Evolutionary conservation across 2,113 vertebrate species (phyloP).

Genomic region (Greenwoodochromis staneri): DNA sequence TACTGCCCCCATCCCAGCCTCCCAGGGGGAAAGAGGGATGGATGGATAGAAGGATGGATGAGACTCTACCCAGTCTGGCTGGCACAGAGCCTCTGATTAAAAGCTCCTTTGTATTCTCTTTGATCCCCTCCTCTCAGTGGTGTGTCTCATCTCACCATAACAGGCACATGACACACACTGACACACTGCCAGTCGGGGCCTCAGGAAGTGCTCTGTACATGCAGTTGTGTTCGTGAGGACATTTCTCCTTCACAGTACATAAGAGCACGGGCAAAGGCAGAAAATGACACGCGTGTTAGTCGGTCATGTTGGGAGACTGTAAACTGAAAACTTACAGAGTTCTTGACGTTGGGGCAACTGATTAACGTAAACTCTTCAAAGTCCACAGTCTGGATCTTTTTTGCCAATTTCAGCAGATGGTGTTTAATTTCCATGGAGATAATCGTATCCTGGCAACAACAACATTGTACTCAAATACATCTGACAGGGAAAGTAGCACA

Average conservation of each 20-base stretch:
- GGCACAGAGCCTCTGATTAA: constrained; percentile 61
- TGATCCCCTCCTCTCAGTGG: constrained; percentile 56
- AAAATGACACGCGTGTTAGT: background rate
- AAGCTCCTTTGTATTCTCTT: constrained; percentile 58
- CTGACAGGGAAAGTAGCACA: background rate
- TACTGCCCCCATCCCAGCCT: constrained; percentile 65
- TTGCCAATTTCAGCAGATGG: background rate
- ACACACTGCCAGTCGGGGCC: constrained; percentile 16
- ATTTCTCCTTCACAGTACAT: background rate
- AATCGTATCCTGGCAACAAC: background rate
- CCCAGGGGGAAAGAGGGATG: background rate
- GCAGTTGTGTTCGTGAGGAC: background rate
- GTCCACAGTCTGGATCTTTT: background rate
- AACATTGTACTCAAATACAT: background rate
- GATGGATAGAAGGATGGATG: constrained; percentile 24
- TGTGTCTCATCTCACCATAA: constrained; percentile 47
- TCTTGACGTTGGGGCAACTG: background rate
- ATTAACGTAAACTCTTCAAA: background rate
- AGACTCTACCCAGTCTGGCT: constrained; percentile 54
- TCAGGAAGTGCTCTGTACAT: background rate
- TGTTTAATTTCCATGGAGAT: background rate
- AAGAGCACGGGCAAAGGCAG: background rate
- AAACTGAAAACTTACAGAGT: background rate
- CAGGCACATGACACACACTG: constrained; percentile 26
- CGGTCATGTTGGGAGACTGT: accelerated